Evolutionary conservation across 2,113 vertebrate species (phyloP).

Genomic region (Mobula hypostoma): DNA sequence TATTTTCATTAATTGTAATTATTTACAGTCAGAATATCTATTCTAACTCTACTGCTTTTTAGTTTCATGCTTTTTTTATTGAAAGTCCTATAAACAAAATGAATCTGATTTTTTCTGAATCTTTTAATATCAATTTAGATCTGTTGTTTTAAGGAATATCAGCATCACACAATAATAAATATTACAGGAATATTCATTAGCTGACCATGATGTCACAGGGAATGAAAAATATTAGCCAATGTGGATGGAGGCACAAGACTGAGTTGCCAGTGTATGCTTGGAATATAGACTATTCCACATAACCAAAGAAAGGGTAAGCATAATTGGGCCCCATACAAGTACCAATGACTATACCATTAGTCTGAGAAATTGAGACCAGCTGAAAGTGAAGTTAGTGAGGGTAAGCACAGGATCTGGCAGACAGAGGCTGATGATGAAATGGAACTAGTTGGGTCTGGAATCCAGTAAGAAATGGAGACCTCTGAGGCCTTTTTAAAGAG

Average conservation of each 20-base stretch:
- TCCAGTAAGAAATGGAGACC: no score
- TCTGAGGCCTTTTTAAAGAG: no score
- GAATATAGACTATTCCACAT: no score
- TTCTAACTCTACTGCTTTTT: background rate
- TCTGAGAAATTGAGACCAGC: no score
- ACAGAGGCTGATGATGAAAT: no score
- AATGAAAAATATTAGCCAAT: background rate
- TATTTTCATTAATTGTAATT: background rate
- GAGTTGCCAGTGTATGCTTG: no score
- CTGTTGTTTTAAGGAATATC: background rate
- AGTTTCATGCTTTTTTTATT: background rate
- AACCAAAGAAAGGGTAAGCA: no score
- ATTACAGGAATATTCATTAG: background rate
- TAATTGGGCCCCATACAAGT: no score
- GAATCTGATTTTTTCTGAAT: background rate
- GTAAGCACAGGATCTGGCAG: no score
- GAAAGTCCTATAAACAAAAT: background rate
- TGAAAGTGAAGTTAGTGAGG: no score
- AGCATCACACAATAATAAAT: background rate
- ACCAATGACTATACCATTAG: no score
- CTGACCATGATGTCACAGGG: background rate
- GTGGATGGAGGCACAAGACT: background rate
- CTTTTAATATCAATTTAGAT: slow-evolving; percentile 1
- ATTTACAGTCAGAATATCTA: background rate
- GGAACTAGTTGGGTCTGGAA: no score